Conservation (phyloP, 2,113 vertebrate genomes). For the Glaucidium brasilianum region DNA sequence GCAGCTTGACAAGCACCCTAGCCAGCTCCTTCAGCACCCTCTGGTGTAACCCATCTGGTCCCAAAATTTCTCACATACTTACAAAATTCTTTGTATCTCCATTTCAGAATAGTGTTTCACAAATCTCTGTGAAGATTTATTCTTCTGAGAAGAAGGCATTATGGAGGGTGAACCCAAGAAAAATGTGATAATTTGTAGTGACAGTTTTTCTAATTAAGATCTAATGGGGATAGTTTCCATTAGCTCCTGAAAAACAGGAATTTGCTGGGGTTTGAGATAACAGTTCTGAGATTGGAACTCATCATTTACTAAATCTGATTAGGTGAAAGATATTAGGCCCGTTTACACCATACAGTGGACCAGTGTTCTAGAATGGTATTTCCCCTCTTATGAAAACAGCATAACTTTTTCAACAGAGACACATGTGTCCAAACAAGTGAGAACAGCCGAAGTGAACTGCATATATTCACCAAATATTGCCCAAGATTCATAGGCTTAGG, state of each 20-base stretch:
- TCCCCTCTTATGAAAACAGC: not conserved
- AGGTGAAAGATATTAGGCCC: not conserved
- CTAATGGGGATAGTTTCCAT: not conserved
- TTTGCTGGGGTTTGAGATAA: not conserved
- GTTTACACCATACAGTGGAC: not conserved
- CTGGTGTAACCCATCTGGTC: no score
- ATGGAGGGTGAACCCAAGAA: not conserved
- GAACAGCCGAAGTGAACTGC: not conserved
- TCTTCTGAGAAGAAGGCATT: not conserved
- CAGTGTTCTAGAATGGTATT: not conserved
- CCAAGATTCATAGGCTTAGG: not conserved
- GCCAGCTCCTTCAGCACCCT: no score
- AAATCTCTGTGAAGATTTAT: not conserved
- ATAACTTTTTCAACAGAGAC: not conserved
- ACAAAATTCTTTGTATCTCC: not conserved
- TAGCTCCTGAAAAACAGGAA: not conserved
- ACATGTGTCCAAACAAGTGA: not conserved
- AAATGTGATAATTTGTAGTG: not conserved
- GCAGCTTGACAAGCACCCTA: no score
- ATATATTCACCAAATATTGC: not conserved
- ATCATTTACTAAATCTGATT: not conserved
- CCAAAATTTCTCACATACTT: not conserved
- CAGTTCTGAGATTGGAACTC: not conserved
- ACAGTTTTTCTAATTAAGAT: not conserved
- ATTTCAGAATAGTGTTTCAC: not conserved